Base-by-base conservation (phyloP, 2,113 vertebrate genomes). In the Myotis brandtii region DNA sequence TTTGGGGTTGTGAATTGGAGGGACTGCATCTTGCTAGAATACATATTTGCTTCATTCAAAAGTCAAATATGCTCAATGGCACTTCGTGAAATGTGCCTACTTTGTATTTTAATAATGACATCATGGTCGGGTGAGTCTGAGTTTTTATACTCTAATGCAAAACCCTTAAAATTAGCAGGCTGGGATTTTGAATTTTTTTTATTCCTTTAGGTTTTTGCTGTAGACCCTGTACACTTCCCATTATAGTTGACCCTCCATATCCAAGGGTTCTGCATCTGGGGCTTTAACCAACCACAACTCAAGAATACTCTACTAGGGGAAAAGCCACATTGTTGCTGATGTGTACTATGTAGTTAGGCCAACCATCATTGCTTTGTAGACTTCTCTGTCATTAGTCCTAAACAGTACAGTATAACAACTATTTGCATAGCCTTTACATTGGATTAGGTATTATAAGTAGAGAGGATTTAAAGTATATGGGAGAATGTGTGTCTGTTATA, bases 11-110 rank as follows among this genome's bases (percentile, higher is more conserved):
- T 27, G 76, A 98, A 81, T 81, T 97, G 64, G 95, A 97, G 54
- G 84, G 77, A 73, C 80, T 95, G 59, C 52, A 88, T 72, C 97
- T 98, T 40, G 18, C 17, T 69, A 62, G 92, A 14, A 6, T 95
- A 62, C 59, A 11, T 12, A 90, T 84, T 98, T 98, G 86, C 95
- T 97, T 73, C 93, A 86, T 93, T 94, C 95, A 66, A 69, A 95
- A 96, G 86, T 94, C 89, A 79, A 11, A 70, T 77, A 83, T 91
- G 94, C 62, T 97, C 86, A 73, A 20, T 54, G 0, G 85, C 90
- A 73, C 40, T 40, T 46, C n/a, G 5, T 72, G n/a, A 54, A 48
- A 16, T 87, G 64, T 50, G 85, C 92, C 94, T 72, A 89, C 40
- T 92, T 92, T 97, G 96, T 43, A 37, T 96, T 67, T 88, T 97